A percentile compares a stretch with the other conserved stretches of the same genome.
phyloP scores from a whole-genome alignment of 2,797 vertebrate species.

The Girardinus metallicus region DNA sequence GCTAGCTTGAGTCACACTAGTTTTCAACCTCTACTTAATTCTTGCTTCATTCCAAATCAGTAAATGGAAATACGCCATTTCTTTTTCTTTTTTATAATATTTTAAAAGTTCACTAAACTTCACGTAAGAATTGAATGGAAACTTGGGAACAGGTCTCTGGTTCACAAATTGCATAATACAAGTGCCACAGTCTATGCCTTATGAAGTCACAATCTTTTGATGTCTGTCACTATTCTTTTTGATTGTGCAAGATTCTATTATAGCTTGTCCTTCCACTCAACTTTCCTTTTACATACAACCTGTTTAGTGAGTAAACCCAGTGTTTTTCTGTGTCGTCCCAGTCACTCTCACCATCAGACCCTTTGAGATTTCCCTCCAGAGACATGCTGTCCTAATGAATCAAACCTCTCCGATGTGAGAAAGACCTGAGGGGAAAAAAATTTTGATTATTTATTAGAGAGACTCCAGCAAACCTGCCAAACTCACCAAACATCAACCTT shows the following conservation, averaged over 20 bases:
- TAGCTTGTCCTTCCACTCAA: neutral
- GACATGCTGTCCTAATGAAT: slow-evolving; percentile 83
- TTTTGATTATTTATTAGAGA: slow-evolving; percentile 81
- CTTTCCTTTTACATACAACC: neutral
- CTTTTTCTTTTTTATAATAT: neutral
- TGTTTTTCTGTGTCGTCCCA: slow-evolving; percentile 50
- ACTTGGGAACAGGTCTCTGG: neutral
- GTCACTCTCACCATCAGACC: slow-evolving; percentile 53
- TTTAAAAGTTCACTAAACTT: neutral
- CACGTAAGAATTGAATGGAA: neutral
- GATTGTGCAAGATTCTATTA: neutral
- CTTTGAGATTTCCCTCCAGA: slow-evolving; percentile 68
- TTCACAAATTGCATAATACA: neutral
- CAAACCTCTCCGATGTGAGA: slow-evolving; percentile 78
- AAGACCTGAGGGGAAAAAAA: slow-evolving; percentile 65
- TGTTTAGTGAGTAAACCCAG: neutral
- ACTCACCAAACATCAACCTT: slow-evolving; percentile 71
- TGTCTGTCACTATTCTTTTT: neutral
- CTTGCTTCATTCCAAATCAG: too few relatives aligned
- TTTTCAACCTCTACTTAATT: too few relatives aligned
- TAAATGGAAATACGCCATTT: neutral
- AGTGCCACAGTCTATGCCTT: neutral
- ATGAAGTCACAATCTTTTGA: neutral
- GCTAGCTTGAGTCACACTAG: too few relatives aligned
- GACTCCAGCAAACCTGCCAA: slow-evolving; percentile 75